Evolutionary conservation across 1,140 invertebrate genomes (phyloP).

Genomic region (Trialeurodes vaporariorum): DNA sequence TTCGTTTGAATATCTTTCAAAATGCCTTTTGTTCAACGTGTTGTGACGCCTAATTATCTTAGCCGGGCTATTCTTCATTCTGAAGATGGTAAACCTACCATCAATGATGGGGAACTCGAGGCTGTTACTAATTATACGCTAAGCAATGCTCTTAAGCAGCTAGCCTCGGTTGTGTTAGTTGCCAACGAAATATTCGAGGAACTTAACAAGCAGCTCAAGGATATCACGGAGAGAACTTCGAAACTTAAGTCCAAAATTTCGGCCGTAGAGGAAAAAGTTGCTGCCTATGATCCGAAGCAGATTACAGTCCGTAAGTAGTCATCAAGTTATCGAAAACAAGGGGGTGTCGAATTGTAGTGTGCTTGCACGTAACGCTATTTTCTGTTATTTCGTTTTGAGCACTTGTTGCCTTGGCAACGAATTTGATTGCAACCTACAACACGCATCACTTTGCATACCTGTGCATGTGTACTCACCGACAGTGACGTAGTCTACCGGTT

Average conservation of each 20-base stretch:
- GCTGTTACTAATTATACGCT: conserved; percentile 64
- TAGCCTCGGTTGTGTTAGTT: conserved; percentile 60
- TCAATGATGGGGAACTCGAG: conserved; percentile 54
- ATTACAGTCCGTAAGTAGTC: conserved; percentile 75
- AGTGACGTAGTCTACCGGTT: too few species aligned
- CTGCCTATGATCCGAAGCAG: conserved; percentile 56
- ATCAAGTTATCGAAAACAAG: too few species aligned
- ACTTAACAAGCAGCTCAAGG: conserved; percentile 51
- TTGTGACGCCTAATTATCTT: conserved; percentile 52
- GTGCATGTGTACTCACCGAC: too few species aligned
- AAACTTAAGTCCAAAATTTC: conserved; percentile 47
- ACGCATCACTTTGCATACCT: too few species aligned
- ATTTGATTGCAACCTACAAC: too few species aligned
- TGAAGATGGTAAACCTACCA: conserved; percentile 41
- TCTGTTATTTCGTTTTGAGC: too few species aligned
- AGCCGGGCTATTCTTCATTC: conserved; percentile 44
- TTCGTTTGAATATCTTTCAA: conserved; percentile 1
- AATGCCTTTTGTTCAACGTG: conserved; percentile 61
- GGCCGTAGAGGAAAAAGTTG: conserved; percentile 45
- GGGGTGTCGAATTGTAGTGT: too few species aligned
- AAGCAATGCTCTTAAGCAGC: conserved; percentile 58
- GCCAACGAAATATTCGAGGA: conserved; percentile 67
- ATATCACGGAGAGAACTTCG: conserved; percentile 50
- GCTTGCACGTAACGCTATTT: too few species aligned
- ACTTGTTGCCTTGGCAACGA: too few species aligned